Evolutionary conservation across 1,140 invertebrate species (phyloP), one percentile per base, ranked within the genome.

Genomic region (Pristionchus pacificus): DNA sequence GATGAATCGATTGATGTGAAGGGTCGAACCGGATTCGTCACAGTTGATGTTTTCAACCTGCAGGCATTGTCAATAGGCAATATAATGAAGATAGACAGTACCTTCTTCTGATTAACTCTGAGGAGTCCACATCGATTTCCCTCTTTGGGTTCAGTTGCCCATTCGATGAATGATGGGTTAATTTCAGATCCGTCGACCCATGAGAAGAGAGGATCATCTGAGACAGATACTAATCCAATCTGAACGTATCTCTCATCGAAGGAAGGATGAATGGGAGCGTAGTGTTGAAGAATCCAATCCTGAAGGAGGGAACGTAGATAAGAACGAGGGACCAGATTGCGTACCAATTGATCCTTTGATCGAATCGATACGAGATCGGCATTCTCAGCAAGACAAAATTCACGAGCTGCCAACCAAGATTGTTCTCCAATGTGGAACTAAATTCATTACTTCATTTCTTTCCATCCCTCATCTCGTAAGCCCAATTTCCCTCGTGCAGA

Each of bases 361-460:
- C 27, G 27, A 58, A 79, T 77, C 13, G 70, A 75, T 1, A 75
- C 67, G 15, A 79, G 67, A 72, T 81, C 79, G 14, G 68, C 69
- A 68, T 79, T 79, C 62, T 80, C 66, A 27, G 68, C 69, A 27
- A 79, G 49, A 60, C 78, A 79, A 19, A 38, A 73, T 72, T 79
- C 78, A 1, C 78, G 64, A 31, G 78, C 78, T 30, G 64, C 62
- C 33, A 81, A 13, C 78, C 78, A 79, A 1, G 76, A 81, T 29
- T 81, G 78, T 31, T 75, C 60, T 55, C 78, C 78, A 59, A 80
- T 58, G 61, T 78, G 77, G 49, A 78, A 78, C 68, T 80, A 74
- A 49, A 49, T 10, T 49, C 6, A 49, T 10, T 49, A 19, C 19
- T 49, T 6, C 19, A 10, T 10, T 49, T 49, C 6, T 49, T 49